Conservation (phyloP, 2,113 vertebrate genomes). For the Leptobrachium ailaonicum region DNA sequence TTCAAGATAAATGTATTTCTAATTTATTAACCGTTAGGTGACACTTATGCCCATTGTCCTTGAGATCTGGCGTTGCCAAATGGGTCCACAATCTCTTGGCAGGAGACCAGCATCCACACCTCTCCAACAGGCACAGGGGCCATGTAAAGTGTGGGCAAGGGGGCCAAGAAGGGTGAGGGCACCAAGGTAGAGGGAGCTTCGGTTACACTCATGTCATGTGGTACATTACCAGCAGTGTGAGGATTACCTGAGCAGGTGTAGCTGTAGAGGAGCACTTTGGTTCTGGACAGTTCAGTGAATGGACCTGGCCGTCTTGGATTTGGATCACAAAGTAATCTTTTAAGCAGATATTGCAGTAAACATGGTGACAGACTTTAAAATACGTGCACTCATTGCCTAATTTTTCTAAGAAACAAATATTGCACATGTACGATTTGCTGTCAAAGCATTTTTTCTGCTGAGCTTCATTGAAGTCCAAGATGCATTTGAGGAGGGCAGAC, state of each 20-base stretch:
- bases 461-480: slow-evolving; percentile 89
- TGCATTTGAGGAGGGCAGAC: slow-evolving; percentile 78
- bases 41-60: too few species aligned
- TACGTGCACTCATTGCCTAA: slow-evolving; percentile 81
- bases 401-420: slow-evolving; percentile 91
- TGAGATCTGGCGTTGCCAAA: too few species aligned
- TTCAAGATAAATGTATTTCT: too few species aligned
- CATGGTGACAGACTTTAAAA: slow-evolving; percentile 88
- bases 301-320: slow-evolving; percentile 93
- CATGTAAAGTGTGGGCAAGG: too few species aligned
- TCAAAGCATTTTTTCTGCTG: slow-evolving; percentile 88
- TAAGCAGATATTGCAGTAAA: slow-evolving; percentile 90
- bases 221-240: neutral
- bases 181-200: too few species aligned
- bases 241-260: slow-evolving; percentile 85
- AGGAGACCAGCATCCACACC: too few species aligned
- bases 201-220: too few species aligned
- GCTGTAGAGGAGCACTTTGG: slow-evolving; percentile 86
- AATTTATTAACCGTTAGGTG: too few species aligned
- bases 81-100: too few species aligned
- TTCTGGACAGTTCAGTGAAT: slow-evolving; percentile 92
- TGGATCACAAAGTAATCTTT: slow-evolving; percentile 94
- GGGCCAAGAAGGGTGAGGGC: too few species aligned
- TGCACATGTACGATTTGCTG: slow-evolving; percentile 81
- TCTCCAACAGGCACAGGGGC: too few species aligned